Conservation (phyloP, 2,113 vertebrate genomes). For the Triplophysa tibetana region DNA sequence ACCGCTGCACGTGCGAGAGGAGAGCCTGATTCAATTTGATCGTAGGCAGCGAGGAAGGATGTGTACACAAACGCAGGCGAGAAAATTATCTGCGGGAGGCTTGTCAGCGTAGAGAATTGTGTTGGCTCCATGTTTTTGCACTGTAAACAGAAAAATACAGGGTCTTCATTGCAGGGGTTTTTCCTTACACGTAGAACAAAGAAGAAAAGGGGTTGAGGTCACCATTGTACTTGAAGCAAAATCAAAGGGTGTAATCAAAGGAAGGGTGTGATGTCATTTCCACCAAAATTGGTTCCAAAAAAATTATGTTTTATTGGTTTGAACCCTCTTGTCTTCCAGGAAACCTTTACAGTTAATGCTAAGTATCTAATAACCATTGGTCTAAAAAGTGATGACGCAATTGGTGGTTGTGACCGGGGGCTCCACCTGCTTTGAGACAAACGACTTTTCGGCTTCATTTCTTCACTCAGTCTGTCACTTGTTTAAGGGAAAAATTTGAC, state of each 20-base stretch:
- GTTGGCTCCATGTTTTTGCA: conserved; percentile 67
- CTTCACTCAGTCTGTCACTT: no score
- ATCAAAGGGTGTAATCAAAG: not conserved
- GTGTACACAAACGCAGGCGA: conserved; percentile 63
- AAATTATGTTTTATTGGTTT: no score
- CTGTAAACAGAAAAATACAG: conserved; percentile 66
- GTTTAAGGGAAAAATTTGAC: no score
- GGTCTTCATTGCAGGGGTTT: conserved; percentile 46
- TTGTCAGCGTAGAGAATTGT: conserved; percentile 69
- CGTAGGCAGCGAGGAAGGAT: conserved; percentile 64
- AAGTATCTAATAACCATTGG: no score
- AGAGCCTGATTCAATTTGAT: conserved; percentile 73
- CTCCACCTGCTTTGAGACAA: no score
- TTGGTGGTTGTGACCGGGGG: no score
- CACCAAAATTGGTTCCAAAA: no score
- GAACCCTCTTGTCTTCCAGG: no score
- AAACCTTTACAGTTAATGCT: no score
- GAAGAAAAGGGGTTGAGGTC: not conserved
- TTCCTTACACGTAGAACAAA: conserved; percentile 50
- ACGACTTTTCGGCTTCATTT: no score
- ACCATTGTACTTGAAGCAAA: not conserved
- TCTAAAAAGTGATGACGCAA: no score
- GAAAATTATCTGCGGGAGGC: conserved; percentile 67
- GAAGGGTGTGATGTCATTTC: no score
- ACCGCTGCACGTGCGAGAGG: conserved; percentile 49